Percentiles rank a stretch among this genome's conserved stretches.
Evolutionary conservation across 2,888 invertebrate species (phyloP).

Genomic region (Antheraea assamensis): DNA sequence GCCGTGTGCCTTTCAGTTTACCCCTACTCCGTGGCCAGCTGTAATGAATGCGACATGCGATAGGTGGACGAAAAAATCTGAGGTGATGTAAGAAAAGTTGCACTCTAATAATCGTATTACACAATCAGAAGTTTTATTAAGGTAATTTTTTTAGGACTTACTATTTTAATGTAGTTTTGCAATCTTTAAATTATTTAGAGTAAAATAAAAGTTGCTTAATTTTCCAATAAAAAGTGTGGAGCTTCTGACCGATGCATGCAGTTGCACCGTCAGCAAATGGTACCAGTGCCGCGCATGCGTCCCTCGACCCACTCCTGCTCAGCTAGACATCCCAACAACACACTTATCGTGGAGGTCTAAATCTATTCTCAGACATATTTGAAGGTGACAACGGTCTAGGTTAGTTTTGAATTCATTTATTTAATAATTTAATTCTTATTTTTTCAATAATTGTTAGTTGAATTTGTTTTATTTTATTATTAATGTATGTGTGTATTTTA

Average conservation of each 20-base stretch:
- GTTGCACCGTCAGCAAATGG: constrained; percentile 58
- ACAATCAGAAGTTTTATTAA: too few relatives aligned
- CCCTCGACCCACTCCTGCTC: constrained; percentile 55
- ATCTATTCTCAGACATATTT: background rate
- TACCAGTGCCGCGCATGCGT: constrained; percentile 32
- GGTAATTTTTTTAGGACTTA: too few relatives aligned
- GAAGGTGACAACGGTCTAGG: background rate
- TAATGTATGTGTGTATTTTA: background rate
- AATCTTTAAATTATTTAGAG: background rate
- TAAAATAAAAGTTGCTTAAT: background rate
- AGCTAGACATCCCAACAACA: constrained; percentile 32
- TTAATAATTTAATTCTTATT: background rate
- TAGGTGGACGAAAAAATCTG: too few relatives aligned
- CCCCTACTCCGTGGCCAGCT: too few relatives aligned
- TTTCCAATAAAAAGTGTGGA: constrained; percentile 32
- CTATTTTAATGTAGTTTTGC: background rate
- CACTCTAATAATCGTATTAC: too few relatives aligned
- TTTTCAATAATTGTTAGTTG: too few relatives aligned
- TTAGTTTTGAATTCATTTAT: background rate
- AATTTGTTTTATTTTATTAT: background rate
- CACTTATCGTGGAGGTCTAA: constrained; percentile 27
- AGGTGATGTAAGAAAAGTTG: too few relatives aligned
- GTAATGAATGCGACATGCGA: too few relatives aligned
- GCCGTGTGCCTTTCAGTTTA: too few relatives aligned
- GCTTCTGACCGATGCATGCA: constrained; percentile 47